Base-by-base conservation (phyloP, 2,888 invertebrate species). In the Thymelicus acteon region DNA sequence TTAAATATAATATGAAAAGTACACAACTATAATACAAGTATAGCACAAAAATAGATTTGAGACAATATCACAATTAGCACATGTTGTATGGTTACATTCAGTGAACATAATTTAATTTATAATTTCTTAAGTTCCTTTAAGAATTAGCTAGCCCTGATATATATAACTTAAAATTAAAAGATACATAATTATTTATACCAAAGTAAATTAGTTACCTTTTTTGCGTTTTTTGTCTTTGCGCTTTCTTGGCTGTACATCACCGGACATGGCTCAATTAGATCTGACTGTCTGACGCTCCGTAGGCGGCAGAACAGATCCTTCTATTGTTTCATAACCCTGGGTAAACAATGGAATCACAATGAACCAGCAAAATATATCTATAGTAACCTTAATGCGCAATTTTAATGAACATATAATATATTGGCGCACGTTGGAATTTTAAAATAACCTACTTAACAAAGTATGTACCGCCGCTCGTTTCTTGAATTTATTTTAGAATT, bases 191-290 rank as follows among this genome's bases (percentile, higher is more conserved):
- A 15, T 6, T 15, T 49, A 39, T 19, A 40, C 4, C 5, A 13
- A 19, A 66, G 19, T 13, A 3, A 2, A 24, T 65, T 67, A 40
- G 8, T 77, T 95, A 97, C 97, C 97, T 95, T 96, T 97, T 92
- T 96, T 97, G 86, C 95, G 96, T 88, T 95, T 95, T 90, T 97
- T 97, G 87, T 97, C 97, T 92, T 97, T 97, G 80, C 97, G 96
- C 92, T 97, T 97, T 84, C 97, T 96, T 85, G 97, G 97, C 90
- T 97, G 97, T 81, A 97, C 96, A 93, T 97, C 97, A 81, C 97
- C 97, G 87, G 97, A 97, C 97, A 97, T 97, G 90, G 89, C 95
- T 89, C 80, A 84, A 79, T 85, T 81, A 79, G 76, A 82, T 83
- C 88, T 90, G 89, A 86, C 90, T 76, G 82, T 83, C 88, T 90